Conservation (phyloP, 2,797 vertebrate species). For the Zalophus californianus region DNA sequence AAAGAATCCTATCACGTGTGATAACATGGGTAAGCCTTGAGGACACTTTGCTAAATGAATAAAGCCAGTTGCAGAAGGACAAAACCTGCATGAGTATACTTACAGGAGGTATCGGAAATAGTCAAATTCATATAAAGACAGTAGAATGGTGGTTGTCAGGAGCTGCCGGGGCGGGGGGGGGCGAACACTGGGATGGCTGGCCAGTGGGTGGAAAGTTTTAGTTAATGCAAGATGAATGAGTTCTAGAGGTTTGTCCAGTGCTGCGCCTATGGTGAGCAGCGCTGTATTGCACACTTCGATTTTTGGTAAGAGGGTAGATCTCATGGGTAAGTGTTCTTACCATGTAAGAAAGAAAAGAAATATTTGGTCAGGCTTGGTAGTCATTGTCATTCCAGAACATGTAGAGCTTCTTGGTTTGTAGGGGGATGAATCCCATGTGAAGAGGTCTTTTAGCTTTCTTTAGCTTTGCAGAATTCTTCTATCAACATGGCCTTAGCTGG, state of each 20-base stretch:
- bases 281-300: not conserved
- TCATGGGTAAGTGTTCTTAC: not conserved
- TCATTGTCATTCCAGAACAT: not conserved
- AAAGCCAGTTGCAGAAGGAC: not conserved
- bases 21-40: not conserved
- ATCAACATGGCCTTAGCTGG: slow-evolving; percentile 44
- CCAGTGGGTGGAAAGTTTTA: not conserved
- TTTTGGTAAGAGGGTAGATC: not conserved
- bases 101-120: not conserved
- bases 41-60: not conserved
- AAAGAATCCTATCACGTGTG: not conserved
- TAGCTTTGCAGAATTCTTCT: not conserved
- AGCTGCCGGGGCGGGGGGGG: not conserved
- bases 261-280: not conserved
- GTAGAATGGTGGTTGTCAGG: not conserved
- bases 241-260: not conserved
- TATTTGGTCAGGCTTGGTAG: not conserved
- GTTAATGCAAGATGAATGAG: not conserved
- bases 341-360: not conserved
- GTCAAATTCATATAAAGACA: not conserved
- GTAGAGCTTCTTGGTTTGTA: not conserved
- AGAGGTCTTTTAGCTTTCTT: not conserved
- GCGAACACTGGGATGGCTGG: not conserved
- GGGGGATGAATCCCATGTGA: not conserved
- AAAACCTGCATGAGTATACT: not conserved